These are phyloP conservation scores for Platypus cylindrus DNA, from an alignment of 2,888 invertebrate genomes.

Conservation along the genomic window DNA sequence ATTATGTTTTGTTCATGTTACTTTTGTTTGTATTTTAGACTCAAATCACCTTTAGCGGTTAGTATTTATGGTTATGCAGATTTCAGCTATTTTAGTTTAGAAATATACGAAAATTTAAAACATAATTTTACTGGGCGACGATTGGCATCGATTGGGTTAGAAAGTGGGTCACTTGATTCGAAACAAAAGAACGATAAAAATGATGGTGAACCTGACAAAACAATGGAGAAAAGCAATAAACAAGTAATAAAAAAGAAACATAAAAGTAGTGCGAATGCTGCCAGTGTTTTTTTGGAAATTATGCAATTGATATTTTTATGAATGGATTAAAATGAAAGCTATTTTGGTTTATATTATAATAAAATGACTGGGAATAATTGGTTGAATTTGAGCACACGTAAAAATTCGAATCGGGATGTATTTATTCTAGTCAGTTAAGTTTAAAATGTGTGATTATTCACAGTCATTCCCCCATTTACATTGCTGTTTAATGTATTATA, in stretches of 20 bases:
- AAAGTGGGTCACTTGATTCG: too few relatives aligned
- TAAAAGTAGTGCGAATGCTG: conserved; percentile 4
- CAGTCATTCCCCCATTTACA: too few relatives aligned
- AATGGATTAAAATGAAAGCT: not conserved
- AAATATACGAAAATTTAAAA: conserved; percentile 8
- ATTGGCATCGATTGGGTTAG: conserved; percentile 4
- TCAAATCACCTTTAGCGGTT: conserved; percentile 16
- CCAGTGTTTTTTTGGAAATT: conserved; percentile 11
- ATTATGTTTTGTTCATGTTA: not conserved
- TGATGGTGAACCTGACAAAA: conserved; percentile 3
- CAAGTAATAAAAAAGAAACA: conserved; percentile 6
- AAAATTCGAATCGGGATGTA: too few relatives aligned
- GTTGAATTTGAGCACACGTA: too few relatives aligned
- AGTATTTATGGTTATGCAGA: conserved; percentile 15
- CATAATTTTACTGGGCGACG: conserved; percentile 6
- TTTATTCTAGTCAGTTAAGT: too few relatives aligned
- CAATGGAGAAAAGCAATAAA: conserved; percentile 3
- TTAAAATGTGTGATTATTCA: too few relatives aligned
- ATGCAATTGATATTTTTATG: conserved; percentile 12
- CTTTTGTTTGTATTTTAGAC: conserved; percentile 10
- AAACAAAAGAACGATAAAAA: conserved; percentile 1
- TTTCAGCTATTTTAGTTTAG: conserved; percentile 7
- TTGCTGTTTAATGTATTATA: too few relatives aligned
- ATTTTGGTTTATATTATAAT: too few relatives aligned
- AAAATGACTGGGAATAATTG: too few relatives aligned